phyloP scores from a whole-genome alignment of 2,888 invertebrate genomes.

The Eristalinus aeneus region DNA sequence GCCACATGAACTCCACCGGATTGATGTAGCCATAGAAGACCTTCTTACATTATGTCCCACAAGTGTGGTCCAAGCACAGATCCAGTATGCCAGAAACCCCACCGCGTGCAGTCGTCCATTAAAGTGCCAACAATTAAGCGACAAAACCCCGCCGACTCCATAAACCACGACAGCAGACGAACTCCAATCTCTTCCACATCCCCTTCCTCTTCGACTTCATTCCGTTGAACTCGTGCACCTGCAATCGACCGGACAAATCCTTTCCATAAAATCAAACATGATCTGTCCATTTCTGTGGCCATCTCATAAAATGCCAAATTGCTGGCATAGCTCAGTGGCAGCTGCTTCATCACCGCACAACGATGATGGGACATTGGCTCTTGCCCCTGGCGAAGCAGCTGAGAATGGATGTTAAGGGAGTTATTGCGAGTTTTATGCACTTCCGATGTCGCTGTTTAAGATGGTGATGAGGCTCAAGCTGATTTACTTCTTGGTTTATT shows the following conservation, averaged over 20 bases:
- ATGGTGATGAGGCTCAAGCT: neutral
- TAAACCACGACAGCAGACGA: neutral
- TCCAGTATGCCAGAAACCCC: too few relatives aligned
- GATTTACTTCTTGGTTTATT: neutral
- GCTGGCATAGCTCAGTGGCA: slow-evolving; percentile 1
- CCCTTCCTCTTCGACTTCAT: neutral
- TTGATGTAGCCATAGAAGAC: too few relatives aligned
- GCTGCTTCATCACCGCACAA: slow-evolving; percentile 2
- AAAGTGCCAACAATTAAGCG: neutral
- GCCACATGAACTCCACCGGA: too few relatives aligned
- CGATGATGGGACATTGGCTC: neutral
- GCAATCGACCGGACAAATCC: neutral
- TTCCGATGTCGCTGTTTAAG: neutral
- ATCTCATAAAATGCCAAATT: slow-evolving; percentile 21
- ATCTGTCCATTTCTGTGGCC: slow-evolving; percentile 45
- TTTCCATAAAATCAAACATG: slow-evolving; percentile 39
- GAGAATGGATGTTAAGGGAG: neutral
- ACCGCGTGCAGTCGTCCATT: too few relatives aligned
- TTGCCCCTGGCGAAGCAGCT: neutral
- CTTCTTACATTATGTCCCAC: too few relatives aligned
- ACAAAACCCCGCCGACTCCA: neutral
- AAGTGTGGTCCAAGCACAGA: too few relatives aligned
- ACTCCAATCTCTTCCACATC: neutral
- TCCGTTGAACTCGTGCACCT: slow-evolving; percentile 3
- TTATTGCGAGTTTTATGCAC: too few relatives aligned